Conservation (phyloP, 2,113 vertebrate genomes). For the Anarrhichthys ocellatus region DNA sequence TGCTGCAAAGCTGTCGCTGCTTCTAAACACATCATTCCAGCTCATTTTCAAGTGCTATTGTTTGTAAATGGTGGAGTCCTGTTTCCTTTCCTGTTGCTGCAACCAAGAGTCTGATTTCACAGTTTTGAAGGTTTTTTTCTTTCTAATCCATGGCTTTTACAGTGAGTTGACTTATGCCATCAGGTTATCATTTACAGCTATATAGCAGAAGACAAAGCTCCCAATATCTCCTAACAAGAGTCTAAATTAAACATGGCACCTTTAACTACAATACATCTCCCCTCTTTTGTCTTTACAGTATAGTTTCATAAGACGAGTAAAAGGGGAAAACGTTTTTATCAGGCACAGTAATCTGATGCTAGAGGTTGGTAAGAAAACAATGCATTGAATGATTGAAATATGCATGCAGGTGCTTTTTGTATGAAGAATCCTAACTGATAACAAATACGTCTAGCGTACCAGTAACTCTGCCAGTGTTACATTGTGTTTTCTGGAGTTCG, state of each 20-base stretch:
- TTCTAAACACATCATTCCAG: conserved; percentile 14
- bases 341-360: conserved; percentile 99
- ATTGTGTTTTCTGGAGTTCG: conserved; percentile 2
- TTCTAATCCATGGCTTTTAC: conserved; percentile 1
- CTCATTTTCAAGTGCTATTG: conserved; percentile 36
- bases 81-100: conserved; percentile 43
- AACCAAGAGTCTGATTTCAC: conserved; percentile 20
- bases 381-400: conserved; percentile 58
- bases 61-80: conserved; percentile 5
- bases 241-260: neutral
- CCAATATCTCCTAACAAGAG: conserved; percentile 39
- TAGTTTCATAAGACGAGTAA: conserved; percentile 95
- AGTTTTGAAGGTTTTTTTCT: conserved; percentile 24
- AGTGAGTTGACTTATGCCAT: conserved; percentile 2
- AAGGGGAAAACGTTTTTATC: conserved; percentile 97
- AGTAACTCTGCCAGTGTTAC: neutral
- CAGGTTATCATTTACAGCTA: conserved; percentile 8
- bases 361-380: conserved; percentile 91
- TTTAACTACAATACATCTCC: conserved; percentile 71
- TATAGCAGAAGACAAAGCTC: conserved; percentile 50
- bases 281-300: conserved; percentile 91
- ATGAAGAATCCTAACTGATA: conserved; percentile 40
- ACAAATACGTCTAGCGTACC: neutral
- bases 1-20: conserved; percentile 40
- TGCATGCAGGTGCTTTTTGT: conserved; percentile 84